Evolutionary conservation across 2,888 invertebrate species (phyloP).

Genomic region (Entomobrya multifasciata): DNA sequence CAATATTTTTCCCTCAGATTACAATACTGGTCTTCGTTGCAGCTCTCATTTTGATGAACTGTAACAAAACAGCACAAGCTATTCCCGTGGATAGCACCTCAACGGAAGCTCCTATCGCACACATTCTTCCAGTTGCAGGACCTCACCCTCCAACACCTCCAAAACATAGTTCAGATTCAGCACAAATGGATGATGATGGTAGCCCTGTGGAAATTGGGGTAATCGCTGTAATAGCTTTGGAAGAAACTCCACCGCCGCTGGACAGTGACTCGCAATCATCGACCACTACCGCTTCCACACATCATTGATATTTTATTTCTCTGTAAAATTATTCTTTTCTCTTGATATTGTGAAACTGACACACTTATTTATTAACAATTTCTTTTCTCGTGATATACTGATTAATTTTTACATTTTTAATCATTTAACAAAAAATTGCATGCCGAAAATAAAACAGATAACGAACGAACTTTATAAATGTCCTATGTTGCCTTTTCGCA

Average conservation of each 20-base stretch:
- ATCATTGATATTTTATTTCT: background rate
- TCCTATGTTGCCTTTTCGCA: no score
- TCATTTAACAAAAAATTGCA: background rate
- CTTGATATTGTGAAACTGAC: no score
- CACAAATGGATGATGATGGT: background rate
- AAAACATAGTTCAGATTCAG: background rate
- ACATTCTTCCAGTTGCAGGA: conserved; percentile 52
- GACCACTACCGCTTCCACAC: background rate
- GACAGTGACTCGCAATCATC: background rate
- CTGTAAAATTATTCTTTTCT: no score
- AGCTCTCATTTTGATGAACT: conserved; percentile 39
- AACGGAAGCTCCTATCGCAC: conserved; percentile 15
- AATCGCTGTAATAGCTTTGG: background rate
- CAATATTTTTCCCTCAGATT: background rate
- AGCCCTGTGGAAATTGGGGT: conserved; percentile 1
- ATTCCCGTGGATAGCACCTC: conserved; percentile 34
- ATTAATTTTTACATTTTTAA: conserved; percentile 1
- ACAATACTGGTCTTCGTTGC: background rate
- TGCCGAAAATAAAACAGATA: conserved; percentile 20
- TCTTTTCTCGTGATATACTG: background rate
- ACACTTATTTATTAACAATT: background rate
- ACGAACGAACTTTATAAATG: background rate
- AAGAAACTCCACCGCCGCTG: background rate
- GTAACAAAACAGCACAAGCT: conserved; percentile 47
- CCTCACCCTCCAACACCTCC: conserved; percentile 42